Conservation (phyloP, 2,797 vertebrate species). For the Numenius phaeopus region DNA sequence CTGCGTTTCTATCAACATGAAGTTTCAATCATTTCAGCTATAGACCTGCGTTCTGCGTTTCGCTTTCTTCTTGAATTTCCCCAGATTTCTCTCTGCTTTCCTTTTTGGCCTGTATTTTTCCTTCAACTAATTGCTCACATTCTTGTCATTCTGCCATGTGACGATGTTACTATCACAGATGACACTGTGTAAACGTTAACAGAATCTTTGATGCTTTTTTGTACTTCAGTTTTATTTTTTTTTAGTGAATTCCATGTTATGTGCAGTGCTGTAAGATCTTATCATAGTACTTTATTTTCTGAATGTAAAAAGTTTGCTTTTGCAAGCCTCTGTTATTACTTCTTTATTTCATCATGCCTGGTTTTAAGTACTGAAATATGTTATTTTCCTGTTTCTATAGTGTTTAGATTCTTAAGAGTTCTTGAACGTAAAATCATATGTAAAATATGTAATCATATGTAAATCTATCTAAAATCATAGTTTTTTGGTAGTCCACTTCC, state of each 20-base stretch:
- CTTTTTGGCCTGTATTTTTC: background rate
- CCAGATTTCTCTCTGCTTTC: background rate
- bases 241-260: background rate
- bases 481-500: background rate
- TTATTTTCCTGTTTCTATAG: background rate
- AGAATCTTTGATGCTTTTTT: background rate
- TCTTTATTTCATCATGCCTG: background rate
- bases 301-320: background rate
- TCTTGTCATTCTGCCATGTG: background rate
- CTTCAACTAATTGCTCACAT: background rate
- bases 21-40: background rate
- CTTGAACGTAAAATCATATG: background rate
- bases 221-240: background rate
- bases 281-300: background rate
- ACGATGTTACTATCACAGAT: background rate
- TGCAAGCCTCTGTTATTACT: background rate
- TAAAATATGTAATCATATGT: background rate
- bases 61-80: background rate
- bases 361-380: background rate
- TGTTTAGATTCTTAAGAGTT: background rate
- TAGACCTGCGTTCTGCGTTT: background rate
- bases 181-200: background rate
- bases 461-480: background rate
- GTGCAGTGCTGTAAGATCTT: background rate
- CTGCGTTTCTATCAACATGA: background rate